Conservation (phyloP, 2,797 vertebrate genomes). For the Enteromius paludinosus region DNA sequence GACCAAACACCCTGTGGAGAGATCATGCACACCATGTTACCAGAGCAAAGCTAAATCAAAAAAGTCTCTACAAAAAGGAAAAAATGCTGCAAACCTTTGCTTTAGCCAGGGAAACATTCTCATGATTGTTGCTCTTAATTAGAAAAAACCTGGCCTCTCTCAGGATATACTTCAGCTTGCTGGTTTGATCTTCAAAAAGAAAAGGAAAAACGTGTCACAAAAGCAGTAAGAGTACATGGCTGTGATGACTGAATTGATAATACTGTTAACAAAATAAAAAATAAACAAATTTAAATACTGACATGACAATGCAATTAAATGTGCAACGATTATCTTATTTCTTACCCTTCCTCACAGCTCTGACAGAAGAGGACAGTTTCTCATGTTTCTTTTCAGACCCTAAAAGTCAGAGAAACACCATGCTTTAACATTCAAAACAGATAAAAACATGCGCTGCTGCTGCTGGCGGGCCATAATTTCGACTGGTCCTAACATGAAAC, state of each 20-base stretch:
- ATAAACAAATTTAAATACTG: not conserved
- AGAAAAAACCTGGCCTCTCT: constrained; percentile 96
- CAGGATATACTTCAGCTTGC: constrained; percentile 93
- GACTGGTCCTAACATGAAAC: not conserved
- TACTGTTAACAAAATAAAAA: not conserved
- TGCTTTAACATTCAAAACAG: not conserved
- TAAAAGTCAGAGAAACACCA: constrained; percentile 69
- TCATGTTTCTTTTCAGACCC: constrained; percentile 98
- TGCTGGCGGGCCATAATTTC: not conserved
- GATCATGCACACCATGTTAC: not conserved
- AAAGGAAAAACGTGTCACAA: not conserved
- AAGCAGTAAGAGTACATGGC: not conserved
- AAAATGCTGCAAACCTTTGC: constrained; percentile 84
- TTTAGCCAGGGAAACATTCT: constrained; percentile 98
- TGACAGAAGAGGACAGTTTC: constrained; percentile 97
- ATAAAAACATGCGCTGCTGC: not conserved
- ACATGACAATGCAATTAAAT: not conserved
- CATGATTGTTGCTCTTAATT: constrained; percentile 99
- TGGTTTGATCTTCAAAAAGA: constrained; percentile 85
- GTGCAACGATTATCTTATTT: too few relatives aligned
- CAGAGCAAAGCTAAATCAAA: not conserved
- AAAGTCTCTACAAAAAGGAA: not conserved
- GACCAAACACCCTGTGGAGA: constrained; percentile 93
- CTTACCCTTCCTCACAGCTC: constrained; percentile 95
- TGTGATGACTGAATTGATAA: not conserved